Evolutionary conservation across 1,140 invertebrate genomes (phyloP), one percentile per base, ranked within the genome.

Genomic region (Listronotus oregonensis): DNA sequence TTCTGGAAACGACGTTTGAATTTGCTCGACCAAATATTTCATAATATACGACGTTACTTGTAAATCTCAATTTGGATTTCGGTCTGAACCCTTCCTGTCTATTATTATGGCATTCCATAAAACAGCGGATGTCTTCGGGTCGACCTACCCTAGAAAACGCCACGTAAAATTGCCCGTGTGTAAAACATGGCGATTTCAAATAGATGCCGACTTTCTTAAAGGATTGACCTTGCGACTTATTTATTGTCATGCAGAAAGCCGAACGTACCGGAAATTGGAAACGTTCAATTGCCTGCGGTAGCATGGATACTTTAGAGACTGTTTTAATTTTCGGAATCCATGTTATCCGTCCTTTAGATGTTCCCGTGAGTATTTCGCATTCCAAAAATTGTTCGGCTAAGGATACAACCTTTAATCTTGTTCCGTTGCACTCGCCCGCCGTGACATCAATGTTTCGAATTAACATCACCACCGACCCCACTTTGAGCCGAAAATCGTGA

Each of bases 81-180:
- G 5, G 21, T 3, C 21, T 1, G 5, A 27, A 27, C 1, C 21
- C 5, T 5, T 3, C 21, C 21, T 27, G 5, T 27, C 5, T 27
- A 27, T 5, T 27, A 27, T 27, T 27, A 5, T 27, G 2, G 5
- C 21, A 27, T 27, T 27, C 21, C 21, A 27, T 27, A 27, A 27
- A 27, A 5, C 21, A 27, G 1, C 21, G 21, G 1, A 27, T 27
- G 5, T 54, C 31, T 31, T 54, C 18, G 5, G 11, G 21, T 39
- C 8, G n/a, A n/a, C 43, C 51, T 31, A 66, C 43, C 27, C 17
- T 1, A 18, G 42, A 56, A 5, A 59, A 39, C 6, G 75, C 80
- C n/a, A 82, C 78, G 64, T 81, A 81, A 8, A 80, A 61, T 27
- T 81, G 79, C 7, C 77, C 80, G 59, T 80, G 79, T 5, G 71